These are phyloP conservation scores for Diadumene lineata DNA, from an alignment of 92 coral and sea anemone species.

Conservation along the genomic window DNA sequence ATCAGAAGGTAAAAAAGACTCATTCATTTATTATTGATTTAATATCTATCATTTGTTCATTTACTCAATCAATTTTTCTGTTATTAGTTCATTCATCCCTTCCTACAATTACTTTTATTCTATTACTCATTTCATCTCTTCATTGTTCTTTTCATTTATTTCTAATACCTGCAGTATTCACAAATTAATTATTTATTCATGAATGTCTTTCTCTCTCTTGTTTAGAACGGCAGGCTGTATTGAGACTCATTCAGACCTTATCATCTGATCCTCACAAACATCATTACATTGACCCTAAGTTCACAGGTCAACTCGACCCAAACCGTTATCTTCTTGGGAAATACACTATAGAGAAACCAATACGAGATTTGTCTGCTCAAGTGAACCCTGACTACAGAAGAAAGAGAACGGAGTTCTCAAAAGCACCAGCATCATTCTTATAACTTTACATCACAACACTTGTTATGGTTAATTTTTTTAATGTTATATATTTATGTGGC, in stretches of 20 bases:
- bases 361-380: constrained; percentile 18
- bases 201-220: not conserved
- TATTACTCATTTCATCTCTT: not conserved
- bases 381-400: constrained; percentile 37
- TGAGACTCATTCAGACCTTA: constrained; percentile 70
- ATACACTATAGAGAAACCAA: constrained; percentile 32
- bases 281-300: constrained; percentile 63
- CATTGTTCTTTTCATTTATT: not conserved
- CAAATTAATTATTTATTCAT: not conserved
- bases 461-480: not conserved
- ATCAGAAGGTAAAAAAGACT: constrained; percentile 64
- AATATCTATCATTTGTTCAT: not conserved
- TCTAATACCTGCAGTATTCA: too few species aligned
- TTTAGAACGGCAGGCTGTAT: constrained; percentile 77
- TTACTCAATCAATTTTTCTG: not conserved
- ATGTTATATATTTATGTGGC: too few species aligned
- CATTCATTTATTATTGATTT: not conserved
- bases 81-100: not conserved
- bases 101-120: too few species aligned
- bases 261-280: constrained; percentile 70
- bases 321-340: constrained; percentile 80
- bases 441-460: constrained; percentile 1
- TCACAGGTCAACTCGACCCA: constrained; percentile 78
- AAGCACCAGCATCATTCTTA: constrained; percentile 34
- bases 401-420: constrained; percentile 31